phyloP scores from a whole-genome alignment of 1,140 invertebrate species.

The Drosophila murphyi region DNA sequence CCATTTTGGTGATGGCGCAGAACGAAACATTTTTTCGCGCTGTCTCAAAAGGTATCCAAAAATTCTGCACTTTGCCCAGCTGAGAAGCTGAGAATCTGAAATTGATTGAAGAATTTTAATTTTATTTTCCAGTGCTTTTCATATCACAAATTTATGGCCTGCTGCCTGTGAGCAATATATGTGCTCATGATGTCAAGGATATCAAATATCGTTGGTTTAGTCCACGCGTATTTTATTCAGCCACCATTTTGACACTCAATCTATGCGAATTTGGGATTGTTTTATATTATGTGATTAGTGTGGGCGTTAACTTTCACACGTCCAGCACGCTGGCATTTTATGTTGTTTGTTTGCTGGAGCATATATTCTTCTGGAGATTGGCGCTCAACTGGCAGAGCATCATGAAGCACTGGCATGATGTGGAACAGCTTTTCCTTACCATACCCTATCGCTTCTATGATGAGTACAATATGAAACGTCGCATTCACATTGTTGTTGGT shows the following conservation, averaged over 20 bases:
- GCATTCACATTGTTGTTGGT: conserved; percentile 65
- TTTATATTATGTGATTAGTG: conserved; percentile 49
- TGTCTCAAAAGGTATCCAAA: conserved; percentile 60
- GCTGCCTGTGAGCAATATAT: conserved; percentile 67
- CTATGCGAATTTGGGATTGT: conserved; percentile 63
- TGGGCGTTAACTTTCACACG: conserved; percentile 67
- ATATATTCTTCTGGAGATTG: conserved; percentile 75
- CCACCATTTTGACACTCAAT: conserved; percentile 55
- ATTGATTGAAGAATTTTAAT: not conserved
- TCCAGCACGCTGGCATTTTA: conserved; percentile 70
- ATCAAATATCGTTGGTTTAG: conserved; percentile 64
- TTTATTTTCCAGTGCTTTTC: conserved; percentile 61
- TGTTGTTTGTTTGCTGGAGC: conserved; percentile 73
- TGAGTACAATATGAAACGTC: conserved; percentile 67
- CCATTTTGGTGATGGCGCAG: conserved; percentile 59
- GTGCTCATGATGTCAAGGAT: conserved; percentile 35
- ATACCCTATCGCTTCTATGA: conserved; percentile 74
- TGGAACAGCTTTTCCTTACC: conserved; percentile 69
- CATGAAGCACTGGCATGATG: conserved; percentile 60
- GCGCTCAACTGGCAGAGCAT: conserved; percentile 70
- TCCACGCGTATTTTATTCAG: conserved; percentile 54
- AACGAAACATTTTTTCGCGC: conserved; percentile 69
- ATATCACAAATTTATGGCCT: conserved; percentile 73
- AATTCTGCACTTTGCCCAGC: no score
- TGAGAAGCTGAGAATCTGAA: no score